Base-by-base conservation (phyloP, 2,797 vertebrate genomes). In the Pagetopsis macropterus region DNA sequence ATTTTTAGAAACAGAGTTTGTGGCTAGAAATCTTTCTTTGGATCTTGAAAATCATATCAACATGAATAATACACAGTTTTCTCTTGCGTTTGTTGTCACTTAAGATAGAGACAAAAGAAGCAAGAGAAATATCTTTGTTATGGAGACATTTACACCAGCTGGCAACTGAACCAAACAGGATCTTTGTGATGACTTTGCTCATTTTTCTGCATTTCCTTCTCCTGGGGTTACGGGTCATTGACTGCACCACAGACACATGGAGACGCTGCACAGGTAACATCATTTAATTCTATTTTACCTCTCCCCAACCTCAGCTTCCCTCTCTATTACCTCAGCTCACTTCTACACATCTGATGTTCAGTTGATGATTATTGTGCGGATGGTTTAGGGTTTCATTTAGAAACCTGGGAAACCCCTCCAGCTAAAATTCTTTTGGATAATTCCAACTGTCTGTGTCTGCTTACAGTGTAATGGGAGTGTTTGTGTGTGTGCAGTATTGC, bases 381-480 rank as follows among this genome's bases (percentile, higher is more conserved):
- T 75, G 74, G 55, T 89, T 83, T 82, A 87, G 31, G 51, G 85
- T 85, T 87, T 78, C 75, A 84, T 84, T 40, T 58, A 16, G 81
- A 81, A 80, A 72, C 73, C 82, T 79, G 81, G 79, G 84, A 92
- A 91, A 78, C 69, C 89, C 93, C 91, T 92, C 50, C 41, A 89
- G 93, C 88, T 79, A 65, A 87, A 91, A 94, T 93, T 91, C 91
- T 89, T 91, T 72, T 46, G 73, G 82, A 83, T 91, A 91, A 92
- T 91, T 90, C 86, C 76, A 88, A 87, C 81, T 88, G 82, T 84
- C 78, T 84, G 79, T 12, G 48, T 87, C 77, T 87, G 78, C 80
- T 79, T 85, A 65, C 56, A 70, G 78, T 66, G 48, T 56, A 77
- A 64, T 65, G 75, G 76, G 84, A 82, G 86, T 70, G 73, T 78